Conservation (phyloP, 2,888 invertebrate genomes). For the Chymomyza caudatula region DNA sequence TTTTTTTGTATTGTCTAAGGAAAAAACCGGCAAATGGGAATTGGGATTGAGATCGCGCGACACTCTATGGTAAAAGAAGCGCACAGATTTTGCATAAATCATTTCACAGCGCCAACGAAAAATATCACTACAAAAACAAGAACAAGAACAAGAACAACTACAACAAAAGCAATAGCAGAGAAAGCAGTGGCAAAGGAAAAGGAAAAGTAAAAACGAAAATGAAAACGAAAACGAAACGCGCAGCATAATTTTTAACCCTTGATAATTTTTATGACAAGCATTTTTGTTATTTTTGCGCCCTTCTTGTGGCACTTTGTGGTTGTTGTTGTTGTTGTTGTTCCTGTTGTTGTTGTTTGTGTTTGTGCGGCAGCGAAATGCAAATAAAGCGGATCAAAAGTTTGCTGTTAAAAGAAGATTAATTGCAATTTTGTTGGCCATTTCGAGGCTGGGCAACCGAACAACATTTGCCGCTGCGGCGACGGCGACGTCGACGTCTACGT, state of each 20-base stretch:
- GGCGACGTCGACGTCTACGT: not conserved
- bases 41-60: constrained; percentile 25
- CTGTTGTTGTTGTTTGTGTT: constrained; percentile 23
- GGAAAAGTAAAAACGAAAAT: not conserved
- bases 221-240: constrained; percentile 67
- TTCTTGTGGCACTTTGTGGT: not conserved
- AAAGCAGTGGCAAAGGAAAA: not conserved
- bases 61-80: not conserved
- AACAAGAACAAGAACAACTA: not conserved
- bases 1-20: constrained; percentile 1
- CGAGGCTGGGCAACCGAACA: not conserved
- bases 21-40: not conserved
- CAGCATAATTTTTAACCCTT: constrained; percentile 71
- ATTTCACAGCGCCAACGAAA: constrained; percentile 52
- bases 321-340: constrained; percentile 12
- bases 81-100: constrained; percentile 71
- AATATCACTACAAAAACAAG: not conserved
- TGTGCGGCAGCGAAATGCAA: constrained; percentile 69
- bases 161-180: not conserved
- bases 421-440: constrained; percentile 56
- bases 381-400: constrained; percentile 70
- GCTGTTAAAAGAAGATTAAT: constrained; percentile 72
- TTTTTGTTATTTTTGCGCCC: constrained; percentile 55
- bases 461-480: not conserved
- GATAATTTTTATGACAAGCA: constrained; percentile 73